These are phyloP conservation scores for Lasioglossum calceatum DNA, from an alignment of 2,888 invertebrate genomes.

Conservation along the genomic window DNA sequence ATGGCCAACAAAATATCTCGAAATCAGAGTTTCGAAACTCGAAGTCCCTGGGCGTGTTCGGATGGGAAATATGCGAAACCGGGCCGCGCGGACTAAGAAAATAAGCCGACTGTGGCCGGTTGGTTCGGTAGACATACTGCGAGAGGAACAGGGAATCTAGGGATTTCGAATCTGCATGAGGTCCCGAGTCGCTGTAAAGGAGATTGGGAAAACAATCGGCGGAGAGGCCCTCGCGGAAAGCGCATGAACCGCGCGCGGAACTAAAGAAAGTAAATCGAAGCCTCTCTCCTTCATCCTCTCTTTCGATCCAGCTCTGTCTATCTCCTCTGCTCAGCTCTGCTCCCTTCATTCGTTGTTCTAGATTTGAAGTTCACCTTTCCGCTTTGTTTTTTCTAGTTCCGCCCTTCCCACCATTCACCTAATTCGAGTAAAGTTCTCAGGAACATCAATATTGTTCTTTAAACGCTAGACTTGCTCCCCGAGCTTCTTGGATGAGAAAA, in stretches of 20 bases:
- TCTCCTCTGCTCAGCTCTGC: neutral
- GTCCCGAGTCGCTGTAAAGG: conserved; percentile 46
- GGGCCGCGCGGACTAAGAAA: conserved; percentile 41
- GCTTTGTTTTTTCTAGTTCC: conserved; percentile 15
- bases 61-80: conserved; percentile 13
- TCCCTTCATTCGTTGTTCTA: conserved; percentile 32
- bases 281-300: neutral
- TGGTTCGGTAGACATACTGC: conserved; percentile 19
- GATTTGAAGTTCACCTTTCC: conserved; percentile 38
- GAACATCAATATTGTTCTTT: conserved; percentile 76
- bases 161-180: conserved; percentile 67
- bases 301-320: neutral
- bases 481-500: conserved; percentile 6
- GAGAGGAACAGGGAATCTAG: neutral
- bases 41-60: conserved; percentile 10
- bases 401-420: conserved; percentile 39
- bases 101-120: conserved; percentile 55
- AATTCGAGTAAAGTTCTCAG: conserved; percentile 62
- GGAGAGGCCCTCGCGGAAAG: conserved; percentile 38
- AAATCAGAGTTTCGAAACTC: conserved; percentile 25
- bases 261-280: conserved; percentile 36
- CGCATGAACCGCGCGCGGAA: conserved; percentile 32
- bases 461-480: conserved; percentile 37
- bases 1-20: neutral
- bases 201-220: conserved; percentile 76